Evolutionary conservation across 2,888 invertebrate genomes (phyloP).

Genomic region (Electrophaes corylata): DNA sequence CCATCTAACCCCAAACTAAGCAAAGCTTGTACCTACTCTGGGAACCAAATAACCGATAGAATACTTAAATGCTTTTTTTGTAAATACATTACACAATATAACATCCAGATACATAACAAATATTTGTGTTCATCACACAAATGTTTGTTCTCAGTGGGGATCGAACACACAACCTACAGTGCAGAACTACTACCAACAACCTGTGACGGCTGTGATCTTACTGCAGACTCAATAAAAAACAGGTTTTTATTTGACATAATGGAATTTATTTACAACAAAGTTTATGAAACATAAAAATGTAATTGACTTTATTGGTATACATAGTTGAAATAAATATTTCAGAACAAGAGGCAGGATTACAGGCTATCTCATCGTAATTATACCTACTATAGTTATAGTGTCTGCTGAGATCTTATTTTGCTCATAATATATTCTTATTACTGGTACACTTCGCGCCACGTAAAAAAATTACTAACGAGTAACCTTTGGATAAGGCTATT

Average conservation of each 20-base stretch:
- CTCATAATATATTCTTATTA: conserved; percentile 5
- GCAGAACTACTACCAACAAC: no score
- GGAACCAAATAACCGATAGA: no score
- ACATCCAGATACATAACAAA: no score
- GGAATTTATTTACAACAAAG: conserved; percentile 45
- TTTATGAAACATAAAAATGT: conserved; percentile 25
- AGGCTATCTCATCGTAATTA: not conserved
- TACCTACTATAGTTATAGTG: not conserved
- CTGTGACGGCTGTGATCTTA: no score
- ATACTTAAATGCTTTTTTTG: no score
- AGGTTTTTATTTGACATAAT: conserved; percentile 16
- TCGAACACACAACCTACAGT: no score
- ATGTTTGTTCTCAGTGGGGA: no score
- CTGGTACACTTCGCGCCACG: not conserved
- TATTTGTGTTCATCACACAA: no score
- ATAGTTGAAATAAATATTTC: conserved; percentile 4
- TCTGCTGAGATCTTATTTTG: conserved; percentile 29
- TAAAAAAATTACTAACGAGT: not conserved
- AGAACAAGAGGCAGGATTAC: not conserved
- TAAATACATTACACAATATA: no score
- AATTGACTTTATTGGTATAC: conserved; percentile 18
- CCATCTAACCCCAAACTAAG: no score
- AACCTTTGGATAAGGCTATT: no score
- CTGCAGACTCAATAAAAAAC: conserved; percentile 4
- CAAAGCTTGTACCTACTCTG: no score